Percentiles rank a stretch among this genome's conserved stretches.
Conservation (phyloP, 2,888 invertebrate species). For the Macropis europaea region DNA sequence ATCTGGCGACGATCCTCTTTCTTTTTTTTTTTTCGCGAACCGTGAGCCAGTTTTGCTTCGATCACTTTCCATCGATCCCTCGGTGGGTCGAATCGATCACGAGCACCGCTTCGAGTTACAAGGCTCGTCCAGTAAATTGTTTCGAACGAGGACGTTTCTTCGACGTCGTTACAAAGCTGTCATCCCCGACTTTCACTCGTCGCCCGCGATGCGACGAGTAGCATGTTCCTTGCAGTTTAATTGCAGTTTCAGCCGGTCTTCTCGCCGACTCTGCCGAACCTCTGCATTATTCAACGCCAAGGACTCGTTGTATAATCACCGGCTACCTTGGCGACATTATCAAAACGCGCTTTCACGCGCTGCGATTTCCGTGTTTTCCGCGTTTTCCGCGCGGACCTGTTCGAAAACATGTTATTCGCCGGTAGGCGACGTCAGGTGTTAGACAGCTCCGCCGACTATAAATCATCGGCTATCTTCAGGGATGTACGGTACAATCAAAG, state of each 20-base stretch:
- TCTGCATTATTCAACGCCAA: constrained; percentile 70
- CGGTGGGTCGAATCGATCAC: constrained; percentile 19
- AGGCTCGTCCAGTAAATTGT: constrained; percentile 29
- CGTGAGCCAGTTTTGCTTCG: not conserved
- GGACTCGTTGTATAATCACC: constrained; percentile 70
- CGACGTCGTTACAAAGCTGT: constrained; percentile 32
- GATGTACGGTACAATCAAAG: no score
- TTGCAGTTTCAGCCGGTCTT: constrained; percentile 43
- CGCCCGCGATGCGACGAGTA: constrained; percentile 35
- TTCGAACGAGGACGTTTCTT: constrained; percentile 35
- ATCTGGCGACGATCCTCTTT: no score
- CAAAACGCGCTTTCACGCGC: constrained; percentile 56
- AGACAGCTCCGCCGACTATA: no score
- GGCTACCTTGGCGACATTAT: constrained; percentile 62
- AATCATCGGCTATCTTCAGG: no score
- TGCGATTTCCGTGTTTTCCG: constrained; percentile 60
- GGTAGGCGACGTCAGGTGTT: no score
- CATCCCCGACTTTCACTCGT: constrained; percentile 58
- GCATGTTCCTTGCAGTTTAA: constrained; percentile 47
- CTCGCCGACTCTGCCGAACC: not conserved
- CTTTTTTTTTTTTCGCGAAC: constrained; percentile 4
- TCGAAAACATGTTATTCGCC: no score
- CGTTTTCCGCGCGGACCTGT: constrained; percentile 37
- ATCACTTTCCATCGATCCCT: constrained; percentile 41
- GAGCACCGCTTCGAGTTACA: constrained; percentile 1